These are phyloP conservation scores for Regulus satrapa DNA, from an alignment of 2,113 vertebrate species.

Conservation along the genomic window DNA sequence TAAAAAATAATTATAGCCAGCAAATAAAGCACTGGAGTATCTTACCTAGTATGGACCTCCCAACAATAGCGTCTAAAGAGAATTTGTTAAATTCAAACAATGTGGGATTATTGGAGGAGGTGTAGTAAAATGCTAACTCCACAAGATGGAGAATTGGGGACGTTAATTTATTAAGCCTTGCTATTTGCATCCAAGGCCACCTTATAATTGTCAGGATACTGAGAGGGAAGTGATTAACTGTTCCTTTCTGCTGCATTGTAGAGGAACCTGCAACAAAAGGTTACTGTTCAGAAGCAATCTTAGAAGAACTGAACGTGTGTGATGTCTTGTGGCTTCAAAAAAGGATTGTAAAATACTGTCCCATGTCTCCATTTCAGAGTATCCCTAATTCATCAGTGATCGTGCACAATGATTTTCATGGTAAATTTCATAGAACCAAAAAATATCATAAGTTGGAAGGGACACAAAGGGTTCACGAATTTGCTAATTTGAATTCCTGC, in stretches of 20 bases:
- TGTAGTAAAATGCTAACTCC: neutral
- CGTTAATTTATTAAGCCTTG: neutral
- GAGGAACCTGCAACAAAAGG: neutral
- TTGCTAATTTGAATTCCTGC: neutral
- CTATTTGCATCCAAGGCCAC: neutral
- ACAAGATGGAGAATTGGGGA: neutral
- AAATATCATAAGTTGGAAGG: neutral
- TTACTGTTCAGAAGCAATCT: neutral
- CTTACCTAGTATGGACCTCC: neutral
- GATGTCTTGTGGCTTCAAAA: neutral
- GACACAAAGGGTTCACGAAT: neutral
- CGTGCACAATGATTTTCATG: neutral
- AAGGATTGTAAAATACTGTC: neutral
- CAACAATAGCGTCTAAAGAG: neutral
- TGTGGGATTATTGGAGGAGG: accelerated
- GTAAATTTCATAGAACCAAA: neutral
- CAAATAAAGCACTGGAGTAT: neutral
- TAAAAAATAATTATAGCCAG: neutral
- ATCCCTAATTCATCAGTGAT: neutral
- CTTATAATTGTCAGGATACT: neutral
- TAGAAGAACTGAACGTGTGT: neutral
- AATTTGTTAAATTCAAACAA: neutral
- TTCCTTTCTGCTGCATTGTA: neutral
- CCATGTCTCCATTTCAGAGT: neutral
- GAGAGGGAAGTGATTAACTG: neutral